These are phyloP conservation scores for Scolopax bukidnonensis DNA, from an alignment of 2,797 vertebrate genomes.

Conservation along the genomic window DNA sequence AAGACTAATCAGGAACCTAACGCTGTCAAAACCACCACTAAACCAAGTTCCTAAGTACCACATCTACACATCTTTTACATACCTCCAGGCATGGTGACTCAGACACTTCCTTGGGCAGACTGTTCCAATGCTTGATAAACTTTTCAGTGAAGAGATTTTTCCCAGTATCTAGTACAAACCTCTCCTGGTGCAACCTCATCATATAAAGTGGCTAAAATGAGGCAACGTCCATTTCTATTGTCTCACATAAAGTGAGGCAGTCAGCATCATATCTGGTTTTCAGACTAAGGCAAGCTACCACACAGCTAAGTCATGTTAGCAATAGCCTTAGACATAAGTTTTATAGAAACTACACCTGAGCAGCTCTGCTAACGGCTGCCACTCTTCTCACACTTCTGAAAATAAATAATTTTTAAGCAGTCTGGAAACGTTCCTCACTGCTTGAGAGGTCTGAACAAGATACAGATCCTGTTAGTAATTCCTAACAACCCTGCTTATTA, in stretches of 20 bases:
- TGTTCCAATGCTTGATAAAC: not conserved
- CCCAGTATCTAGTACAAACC: not conserved
- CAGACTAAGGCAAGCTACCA: not conserved
- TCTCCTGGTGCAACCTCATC: fast-evolving
- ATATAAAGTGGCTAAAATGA: not conserved
- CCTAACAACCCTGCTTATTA: not conserved
- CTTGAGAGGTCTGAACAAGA: not conserved
- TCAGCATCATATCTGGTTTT: not conserved
- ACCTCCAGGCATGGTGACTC: not conserved
- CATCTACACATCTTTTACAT: not conserved
- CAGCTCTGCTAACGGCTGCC: not conserved
- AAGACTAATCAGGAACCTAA: fast-evolving
- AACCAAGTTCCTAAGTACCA: not conserved
- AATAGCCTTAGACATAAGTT: not conserved
- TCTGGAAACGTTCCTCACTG: not conserved
- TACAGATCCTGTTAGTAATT: not conserved
- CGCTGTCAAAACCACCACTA: not conserved
- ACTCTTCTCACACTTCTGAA: not conserved
- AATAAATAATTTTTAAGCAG: not conserved
- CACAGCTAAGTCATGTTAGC: not conserved
- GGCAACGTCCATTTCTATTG: not conserved
- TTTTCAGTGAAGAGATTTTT: not conserved
- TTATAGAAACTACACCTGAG: not conserved
- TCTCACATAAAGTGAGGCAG: not conserved
- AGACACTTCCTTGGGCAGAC: not conserved